Evolutionary conservation across 2,113 vertebrate genomes (phyloP).

Genomic region (Actenoides lindsayi): DNA sequence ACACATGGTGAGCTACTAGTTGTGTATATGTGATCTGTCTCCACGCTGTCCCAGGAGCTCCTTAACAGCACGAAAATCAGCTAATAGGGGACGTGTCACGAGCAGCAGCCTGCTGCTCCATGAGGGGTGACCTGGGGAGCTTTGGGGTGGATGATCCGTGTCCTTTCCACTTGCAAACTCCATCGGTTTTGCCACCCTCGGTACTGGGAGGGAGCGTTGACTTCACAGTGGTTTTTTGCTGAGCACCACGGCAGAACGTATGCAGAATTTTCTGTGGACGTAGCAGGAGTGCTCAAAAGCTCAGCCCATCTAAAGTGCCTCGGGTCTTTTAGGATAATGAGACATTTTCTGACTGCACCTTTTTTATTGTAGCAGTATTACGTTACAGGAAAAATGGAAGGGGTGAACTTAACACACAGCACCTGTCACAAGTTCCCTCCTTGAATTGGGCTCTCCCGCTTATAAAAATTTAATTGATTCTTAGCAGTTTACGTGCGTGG

Average conservation of each 20-base stretch:
- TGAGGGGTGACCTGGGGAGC: not conserved
- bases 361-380: slow-evolving; percentile 66
- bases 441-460: slow-evolving; percentile 34
- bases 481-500: slow-evolving; percentile 5
- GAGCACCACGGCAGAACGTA: not conserved
- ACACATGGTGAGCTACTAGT: not conserved
- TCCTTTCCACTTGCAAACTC: not conserved
- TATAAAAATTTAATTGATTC: slow-evolving; percentile 59
- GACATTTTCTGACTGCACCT: slow-evolving; percentile 53
- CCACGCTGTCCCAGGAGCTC: not conserved
- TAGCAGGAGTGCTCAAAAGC: not conserved
- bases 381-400: not conserved
- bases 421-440: slow-evolving; percentile 59
- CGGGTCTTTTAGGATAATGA: slow-evolving; percentile 52
- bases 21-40: not conserved
- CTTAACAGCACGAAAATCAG: slow-evolving; percentile 19
- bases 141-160: not conserved
- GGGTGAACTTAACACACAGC: slow-evolving; percentile 43
- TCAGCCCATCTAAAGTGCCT: slow-evolving; percentile 2
- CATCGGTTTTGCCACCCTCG: accelerated
- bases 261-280: not conserved
- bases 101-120: not conserved
- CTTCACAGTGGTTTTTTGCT: not conserved
- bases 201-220: not conserved
- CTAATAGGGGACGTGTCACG: not conserved